Percentiles rank a stretch among this genome's conserved stretches.
Evolutionary conservation across 1,140 invertebrate species (phyloP).

Genomic region (Drosophila sproati): DNA sequence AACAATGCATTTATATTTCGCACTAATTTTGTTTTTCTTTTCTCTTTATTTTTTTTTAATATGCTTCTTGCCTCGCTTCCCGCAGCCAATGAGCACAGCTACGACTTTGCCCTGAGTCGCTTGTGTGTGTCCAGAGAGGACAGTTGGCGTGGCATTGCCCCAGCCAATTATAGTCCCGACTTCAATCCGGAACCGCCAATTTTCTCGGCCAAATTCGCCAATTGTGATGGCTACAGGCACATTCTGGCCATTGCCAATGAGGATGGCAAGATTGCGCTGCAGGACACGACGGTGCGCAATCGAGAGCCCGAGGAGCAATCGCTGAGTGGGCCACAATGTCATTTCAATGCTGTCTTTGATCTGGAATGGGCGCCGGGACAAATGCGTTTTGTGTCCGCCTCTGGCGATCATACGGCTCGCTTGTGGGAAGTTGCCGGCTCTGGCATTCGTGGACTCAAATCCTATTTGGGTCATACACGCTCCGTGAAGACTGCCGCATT

Average conservation of each 20-base stretch:
- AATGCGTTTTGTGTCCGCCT: constrained; percentile 91
- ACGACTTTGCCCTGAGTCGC: constrained; percentile 76
- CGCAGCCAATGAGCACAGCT: constrained; percentile 64
- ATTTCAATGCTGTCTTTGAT: constrained; percentile 95
- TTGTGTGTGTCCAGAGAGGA: constrained; percentile 84
- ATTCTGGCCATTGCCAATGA: constrained; percentile 93
- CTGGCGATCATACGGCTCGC: constrained; percentile 92
- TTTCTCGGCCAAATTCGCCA: constrained; percentile 88
- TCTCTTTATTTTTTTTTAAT: no score
- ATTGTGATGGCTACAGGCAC: constrained; percentile 87
- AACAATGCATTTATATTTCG: constrained; percentile 33
- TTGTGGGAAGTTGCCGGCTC: constrained; percentile 89
- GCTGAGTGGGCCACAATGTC: constrained; percentile 87
- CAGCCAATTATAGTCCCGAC: constrained; percentile 78
- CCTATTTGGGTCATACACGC: constrained; percentile 90
- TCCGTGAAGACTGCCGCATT: constrained; percentile 93
- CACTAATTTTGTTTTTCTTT: constrained; percentile 31
- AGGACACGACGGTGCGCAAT: constrained; percentile 80
- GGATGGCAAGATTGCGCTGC: constrained; percentile 88
- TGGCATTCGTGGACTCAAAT: constrained; percentile 86
- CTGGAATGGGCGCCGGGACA: constrained; percentile 92
- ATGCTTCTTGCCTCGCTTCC: not conserved
- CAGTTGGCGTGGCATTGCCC: constrained; percentile 86
- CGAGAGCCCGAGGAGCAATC: constrained; percentile 77
- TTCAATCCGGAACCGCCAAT: constrained; percentile 87